A percentile compares a stretch with the other conserved stretches of the same genome.
Conservation (phyloP, 2,113 vertebrate species). For the Manacus vitellinus region DNA sequence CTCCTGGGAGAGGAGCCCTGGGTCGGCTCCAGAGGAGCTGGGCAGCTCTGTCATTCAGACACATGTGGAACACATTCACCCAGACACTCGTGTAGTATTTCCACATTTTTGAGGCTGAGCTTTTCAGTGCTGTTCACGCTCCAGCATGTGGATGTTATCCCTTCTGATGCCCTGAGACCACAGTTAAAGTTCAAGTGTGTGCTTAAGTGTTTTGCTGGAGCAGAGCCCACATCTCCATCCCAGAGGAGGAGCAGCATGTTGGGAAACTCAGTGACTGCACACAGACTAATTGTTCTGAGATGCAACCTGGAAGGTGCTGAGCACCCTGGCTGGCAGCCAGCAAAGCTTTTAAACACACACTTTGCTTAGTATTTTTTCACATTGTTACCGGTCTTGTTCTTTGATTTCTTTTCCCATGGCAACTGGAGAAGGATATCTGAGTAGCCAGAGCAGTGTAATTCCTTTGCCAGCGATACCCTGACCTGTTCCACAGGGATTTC, state of each 20-base stretch:
- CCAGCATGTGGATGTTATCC: background rate
- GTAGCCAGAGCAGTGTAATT: background rate
- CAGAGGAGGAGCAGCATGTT: background rate
- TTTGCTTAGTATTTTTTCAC: background rate
- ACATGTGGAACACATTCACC: background rate
- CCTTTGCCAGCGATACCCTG: background rate
- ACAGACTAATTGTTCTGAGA: background rate
- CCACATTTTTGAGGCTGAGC: background rate
- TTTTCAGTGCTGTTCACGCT: background rate
- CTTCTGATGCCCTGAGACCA: background rate
- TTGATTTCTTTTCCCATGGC: background rate
- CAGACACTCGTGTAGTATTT: background rate
- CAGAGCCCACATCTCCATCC: background rate
- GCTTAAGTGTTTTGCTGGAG: background rate
- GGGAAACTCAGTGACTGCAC: background rate
- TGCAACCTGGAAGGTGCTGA: conserved; percentile 1
- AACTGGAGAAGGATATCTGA: background rate
- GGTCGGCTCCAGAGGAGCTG: background rate
- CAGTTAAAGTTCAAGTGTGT: background rate
- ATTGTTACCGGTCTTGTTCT: background rate
- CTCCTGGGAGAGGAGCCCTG: background rate
- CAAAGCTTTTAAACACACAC: conserved; percentile 18
- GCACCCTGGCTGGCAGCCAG: conserved; percentile 3
- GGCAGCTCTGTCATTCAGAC: background rate
- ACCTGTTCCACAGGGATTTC: background rate